A percentile compares a stretch with the other conserved stretches of the same genome.
Evolutionary conservation across 2,888 invertebrate species (phyloP).

Genomic region (Lamellibrachia satsuma): DNA sequence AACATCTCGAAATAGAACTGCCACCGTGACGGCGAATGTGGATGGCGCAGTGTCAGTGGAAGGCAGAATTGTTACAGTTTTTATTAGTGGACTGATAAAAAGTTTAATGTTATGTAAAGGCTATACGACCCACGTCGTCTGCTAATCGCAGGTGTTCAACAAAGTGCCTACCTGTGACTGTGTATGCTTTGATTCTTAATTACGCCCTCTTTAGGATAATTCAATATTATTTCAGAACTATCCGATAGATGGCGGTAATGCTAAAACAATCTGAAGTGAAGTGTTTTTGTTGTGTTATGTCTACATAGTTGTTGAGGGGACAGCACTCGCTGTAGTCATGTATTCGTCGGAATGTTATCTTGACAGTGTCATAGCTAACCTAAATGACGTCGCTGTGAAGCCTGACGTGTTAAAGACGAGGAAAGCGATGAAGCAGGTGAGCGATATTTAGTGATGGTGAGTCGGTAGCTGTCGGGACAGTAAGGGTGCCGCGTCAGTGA

Average conservation of each 20-base stretch:
- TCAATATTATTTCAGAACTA: background rate
- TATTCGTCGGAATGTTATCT: slow-evolving; percentile 9
- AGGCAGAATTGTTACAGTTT: background rate
- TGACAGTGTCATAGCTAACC: background rate
- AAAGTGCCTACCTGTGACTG: background rate
- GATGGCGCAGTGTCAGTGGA: background rate
- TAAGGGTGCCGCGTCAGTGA: too few relatives aligned
- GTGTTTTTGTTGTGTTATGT: background rate
- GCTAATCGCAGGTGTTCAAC: background rate
- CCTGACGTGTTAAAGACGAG: background rate
- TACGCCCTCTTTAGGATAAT: background rate
- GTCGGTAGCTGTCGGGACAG: background rate
- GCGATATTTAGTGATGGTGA: background rate
- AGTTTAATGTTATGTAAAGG: background rate
- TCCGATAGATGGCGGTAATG: slow-evolving; percentile 5
- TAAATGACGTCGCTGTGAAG: background rate
- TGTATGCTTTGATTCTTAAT: background rate
- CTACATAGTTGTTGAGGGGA: background rate
- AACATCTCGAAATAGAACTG: too few relatives aligned
- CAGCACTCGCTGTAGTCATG: background rate
- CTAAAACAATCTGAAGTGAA: background rate
- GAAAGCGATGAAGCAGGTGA: slow-evolving; percentile 6
- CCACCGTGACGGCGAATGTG: too few relatives aligned
- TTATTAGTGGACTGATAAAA: background rate
- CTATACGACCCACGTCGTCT: background rate